These are phyloP conservation scores for Hydrotaea cyrtoneurina DNA, from an alignment of 2,888 invertebrate species.

Conservation along the genomic window DNA sequence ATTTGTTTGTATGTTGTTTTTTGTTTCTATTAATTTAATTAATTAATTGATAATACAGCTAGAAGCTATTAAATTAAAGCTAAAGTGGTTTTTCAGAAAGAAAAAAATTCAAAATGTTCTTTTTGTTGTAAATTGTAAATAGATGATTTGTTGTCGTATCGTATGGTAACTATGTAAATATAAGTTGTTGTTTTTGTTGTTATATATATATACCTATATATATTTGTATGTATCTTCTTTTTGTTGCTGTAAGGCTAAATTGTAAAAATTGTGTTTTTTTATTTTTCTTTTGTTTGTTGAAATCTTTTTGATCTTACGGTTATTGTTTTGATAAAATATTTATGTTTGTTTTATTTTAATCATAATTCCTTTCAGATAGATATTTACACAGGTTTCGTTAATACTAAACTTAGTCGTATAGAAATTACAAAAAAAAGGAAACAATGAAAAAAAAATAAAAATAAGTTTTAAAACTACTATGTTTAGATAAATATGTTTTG, in stretches of 20 bases:
- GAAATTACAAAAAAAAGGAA: conserved; percentile 45
- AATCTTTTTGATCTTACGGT: conserved; percentile 48
- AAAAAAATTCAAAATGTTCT: conserved; percentile 44
- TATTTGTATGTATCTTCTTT: conserved; percentile 20
- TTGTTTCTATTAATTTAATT: conserved; percentile 37
- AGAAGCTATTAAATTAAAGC: conserved; percentile 53
- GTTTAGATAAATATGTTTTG: conserved; percentile 54
- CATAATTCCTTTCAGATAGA: conserved; percentile 40
- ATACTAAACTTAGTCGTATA: conserved; percentile 39
- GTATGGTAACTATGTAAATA: conserved; percentile 60
- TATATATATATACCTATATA: background rate
- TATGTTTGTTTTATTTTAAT: conserved; percentile 52
- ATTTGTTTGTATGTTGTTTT: conserved; percentile 49
- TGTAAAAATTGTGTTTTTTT: conserved; percentile 61
- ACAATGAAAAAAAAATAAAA: conserved; percentile 41
- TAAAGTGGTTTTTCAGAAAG: conserved; percentile 48
- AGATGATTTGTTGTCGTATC: conserved; percentile 53
- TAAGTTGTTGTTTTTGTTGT: conserved; percentile 47
- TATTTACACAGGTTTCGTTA: conserved; percentile 57
- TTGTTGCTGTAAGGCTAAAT: conserved; percentile 56
- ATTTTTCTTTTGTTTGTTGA: conserved; percentile 20
- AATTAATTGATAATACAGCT: conserved; percentile 52
- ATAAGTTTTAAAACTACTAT: conserved; percentile 16
- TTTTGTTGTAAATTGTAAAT: conserved; percentile 61
- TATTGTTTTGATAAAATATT: conserved; percentile 55